phyloP scores from a whole-genome alignment of 2,797 vertebrate species.

The Pampus argenteus region DNA sequence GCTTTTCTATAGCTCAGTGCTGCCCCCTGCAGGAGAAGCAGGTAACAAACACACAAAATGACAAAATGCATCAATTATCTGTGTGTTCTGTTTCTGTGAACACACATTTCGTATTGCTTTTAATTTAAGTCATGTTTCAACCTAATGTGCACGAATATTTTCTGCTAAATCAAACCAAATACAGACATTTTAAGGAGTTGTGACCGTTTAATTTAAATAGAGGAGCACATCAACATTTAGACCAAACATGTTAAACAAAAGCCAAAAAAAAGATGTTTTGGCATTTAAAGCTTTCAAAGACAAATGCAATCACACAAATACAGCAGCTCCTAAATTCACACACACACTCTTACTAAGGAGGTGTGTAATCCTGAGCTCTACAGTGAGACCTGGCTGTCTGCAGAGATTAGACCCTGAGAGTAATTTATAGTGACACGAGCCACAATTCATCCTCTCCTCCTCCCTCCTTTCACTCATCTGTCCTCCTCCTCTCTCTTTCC shows the following conservation, averaged over 20 bases:
- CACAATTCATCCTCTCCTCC: constrained; percentile 42
- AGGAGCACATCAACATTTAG: too few species aligned
- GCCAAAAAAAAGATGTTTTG: background rate
- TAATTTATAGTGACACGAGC: constrained; percentile 56
- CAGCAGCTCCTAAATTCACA: constrained; percentile 25
- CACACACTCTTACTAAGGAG: constrained; percentile 9
- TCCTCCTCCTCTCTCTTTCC: constrained; percentile 18
- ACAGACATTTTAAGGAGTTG: background rate
- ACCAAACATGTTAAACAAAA: too few species aligned
- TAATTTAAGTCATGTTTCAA: background rate
- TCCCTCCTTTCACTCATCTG: constrained; percentile 26
- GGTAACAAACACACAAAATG: constrained; percentile 1
- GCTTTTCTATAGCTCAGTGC: constrained; percentile 56
- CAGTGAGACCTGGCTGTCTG: constrained; percentile 43
- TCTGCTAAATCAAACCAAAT: background rate
- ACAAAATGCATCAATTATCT: background rate
- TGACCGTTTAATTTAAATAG: constrained; percentile 1
- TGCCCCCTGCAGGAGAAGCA: constrained; percentile 62
- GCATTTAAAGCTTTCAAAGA: background rate
- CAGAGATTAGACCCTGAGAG: constrained; percentile 49
- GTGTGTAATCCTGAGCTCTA: background rate
- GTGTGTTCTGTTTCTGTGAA: background rate
- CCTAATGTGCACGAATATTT: background rate
- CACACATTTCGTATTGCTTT: background rate
- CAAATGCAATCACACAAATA: constrained; percentile 25